Evolutionary conservation across 2,113 vertebrate genomes (phyloP).

Genomic region (Pagrus major): DNA sequence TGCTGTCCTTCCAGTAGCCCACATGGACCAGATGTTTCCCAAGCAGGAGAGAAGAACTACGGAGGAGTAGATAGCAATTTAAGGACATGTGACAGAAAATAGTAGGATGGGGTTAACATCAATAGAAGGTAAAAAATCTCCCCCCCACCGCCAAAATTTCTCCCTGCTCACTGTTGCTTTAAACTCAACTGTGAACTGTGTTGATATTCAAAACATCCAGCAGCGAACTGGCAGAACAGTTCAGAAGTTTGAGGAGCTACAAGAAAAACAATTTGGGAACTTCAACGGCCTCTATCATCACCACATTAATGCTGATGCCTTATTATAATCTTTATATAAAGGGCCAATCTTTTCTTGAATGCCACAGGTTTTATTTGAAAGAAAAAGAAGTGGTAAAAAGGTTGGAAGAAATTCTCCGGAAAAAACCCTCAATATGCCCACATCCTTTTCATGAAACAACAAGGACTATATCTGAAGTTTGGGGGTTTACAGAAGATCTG

Average conservation of each 20-base stretch:
- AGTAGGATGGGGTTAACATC: neutral
- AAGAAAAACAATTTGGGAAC: neutral
- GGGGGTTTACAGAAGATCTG: neutral
- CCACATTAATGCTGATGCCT: neutral
- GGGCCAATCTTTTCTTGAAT: neutral
- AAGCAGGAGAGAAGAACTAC: conserved; percentile 91
- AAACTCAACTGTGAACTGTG: conserved; percentile 10
- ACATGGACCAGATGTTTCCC: conserved; percentile 91
- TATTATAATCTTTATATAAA: neutral
- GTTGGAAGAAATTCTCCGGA: neutral
- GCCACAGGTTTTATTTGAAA: too few relatives aligned
- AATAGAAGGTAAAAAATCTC: neutral
- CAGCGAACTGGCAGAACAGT: neutral
- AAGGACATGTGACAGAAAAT: neutral
- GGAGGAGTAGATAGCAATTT: neutral
- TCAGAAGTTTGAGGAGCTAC: neutral
- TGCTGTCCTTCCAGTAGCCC: conserved; percentile 94
- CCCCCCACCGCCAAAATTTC: neutral
- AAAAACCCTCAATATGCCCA: neutral
- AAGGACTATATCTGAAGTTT: neutral
- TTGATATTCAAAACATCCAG: neutral
- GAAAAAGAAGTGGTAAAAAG: neutral
- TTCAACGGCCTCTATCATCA: neutral
- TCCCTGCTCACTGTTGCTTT: conserved; percentile 2
- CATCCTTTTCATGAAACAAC: neutral